Conservation (phyloP, 2,888 invertebrate species). For the Matsumyia berberina region DNA sequence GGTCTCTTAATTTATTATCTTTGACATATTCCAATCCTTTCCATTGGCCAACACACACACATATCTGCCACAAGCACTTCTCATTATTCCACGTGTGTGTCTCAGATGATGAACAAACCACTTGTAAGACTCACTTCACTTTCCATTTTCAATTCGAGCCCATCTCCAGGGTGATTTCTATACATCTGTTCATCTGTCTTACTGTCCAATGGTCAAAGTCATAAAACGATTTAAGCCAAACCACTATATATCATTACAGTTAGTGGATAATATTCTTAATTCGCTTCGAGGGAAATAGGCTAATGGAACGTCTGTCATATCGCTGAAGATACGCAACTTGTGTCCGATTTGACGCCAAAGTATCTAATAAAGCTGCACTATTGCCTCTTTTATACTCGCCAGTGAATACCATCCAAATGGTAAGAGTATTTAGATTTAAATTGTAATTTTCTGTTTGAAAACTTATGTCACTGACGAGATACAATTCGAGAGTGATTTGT, state of each 20-base stretch:
- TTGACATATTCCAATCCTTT: not conserved
- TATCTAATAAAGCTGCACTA: slow-evolving; percentile 17
- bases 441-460: slow-evolving; percentile 30
- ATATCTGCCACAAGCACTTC: not conserved
- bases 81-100: slow-evolving; percentile 1
- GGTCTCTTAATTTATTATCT: not conserved
- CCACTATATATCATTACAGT: not conserved
- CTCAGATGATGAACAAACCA: not conserved
- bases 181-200: slow-evolving; percentile 2
- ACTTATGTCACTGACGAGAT: slow-evolving; percentile 17
- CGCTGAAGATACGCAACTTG: not conserved
- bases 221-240: slow-evolving; percentile 17
- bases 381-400: slow-evolving; percentile 25
- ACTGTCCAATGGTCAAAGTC: not conserved
- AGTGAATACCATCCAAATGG: slow-evolving; percentile 28
- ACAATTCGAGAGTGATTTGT: slow-evolving; percentile 7
- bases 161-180: slow-evolving; percentile 15
- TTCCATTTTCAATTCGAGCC: slow-evolving; percentile 16
- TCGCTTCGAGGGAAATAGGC: slow-evolving; percentile 23
- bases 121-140: slow-evolving; percentile 8
- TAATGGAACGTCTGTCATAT: slow-evolving; percentile 42
- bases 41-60: not conserved
- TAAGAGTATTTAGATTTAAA: slow-evolving; percentile 18
- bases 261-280: slow-evolving; percentile 18
- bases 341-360: slow-evolving; percentile 12